Evolutionary conservation across 2,888 invertebrate genomes (phyloP).

Genomic region (Cepaea hortensis): DNA sequence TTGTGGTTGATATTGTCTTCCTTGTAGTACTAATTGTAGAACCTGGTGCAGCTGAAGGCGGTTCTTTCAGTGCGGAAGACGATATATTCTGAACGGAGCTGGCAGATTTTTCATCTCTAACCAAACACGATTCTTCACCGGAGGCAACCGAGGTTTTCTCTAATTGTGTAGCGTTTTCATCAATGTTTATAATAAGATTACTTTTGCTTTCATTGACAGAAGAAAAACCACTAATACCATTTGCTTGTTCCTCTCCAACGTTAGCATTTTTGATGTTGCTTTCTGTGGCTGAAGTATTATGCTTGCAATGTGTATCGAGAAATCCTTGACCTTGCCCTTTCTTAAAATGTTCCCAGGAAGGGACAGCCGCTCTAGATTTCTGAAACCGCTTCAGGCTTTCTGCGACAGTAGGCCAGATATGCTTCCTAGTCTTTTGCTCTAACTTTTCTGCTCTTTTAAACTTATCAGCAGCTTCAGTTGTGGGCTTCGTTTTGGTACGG

Average conservation of each 20-base stretch:
- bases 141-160: too few species aligned
- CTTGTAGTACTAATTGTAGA: background rate
- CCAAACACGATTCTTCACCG: too few species aligned
- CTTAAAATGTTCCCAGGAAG: conserved; percentile 20
- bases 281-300: background rate
- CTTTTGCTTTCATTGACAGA: too few species aligned
- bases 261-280: background rate
- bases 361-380: conserved; percentile 35
- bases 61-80: background rate
- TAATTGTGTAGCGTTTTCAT: too few species aligned
- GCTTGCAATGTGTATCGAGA: background rate
- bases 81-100: background rate
- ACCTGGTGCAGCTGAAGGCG: background rate
- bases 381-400: conserved; percentile 44
- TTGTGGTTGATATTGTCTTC: background rate
- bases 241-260: too few species aligned
- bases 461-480: background rate
- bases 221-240: background rate
- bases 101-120: background rate
- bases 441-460: background rate
- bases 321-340: background rate
- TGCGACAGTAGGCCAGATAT: conserved; percentile 44
- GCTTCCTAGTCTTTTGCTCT: conserved; percentile 23
- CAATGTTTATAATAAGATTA: too few species aligned
- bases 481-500: too few species aligned